Percentiles rank a stretch among this genome's conserved stretches.
These are phyloP conservation scores for Phasianus colchicus DNA, from an alignment of 2,113 vertebrate genomes.

Conservation along the genomic window DNA sequence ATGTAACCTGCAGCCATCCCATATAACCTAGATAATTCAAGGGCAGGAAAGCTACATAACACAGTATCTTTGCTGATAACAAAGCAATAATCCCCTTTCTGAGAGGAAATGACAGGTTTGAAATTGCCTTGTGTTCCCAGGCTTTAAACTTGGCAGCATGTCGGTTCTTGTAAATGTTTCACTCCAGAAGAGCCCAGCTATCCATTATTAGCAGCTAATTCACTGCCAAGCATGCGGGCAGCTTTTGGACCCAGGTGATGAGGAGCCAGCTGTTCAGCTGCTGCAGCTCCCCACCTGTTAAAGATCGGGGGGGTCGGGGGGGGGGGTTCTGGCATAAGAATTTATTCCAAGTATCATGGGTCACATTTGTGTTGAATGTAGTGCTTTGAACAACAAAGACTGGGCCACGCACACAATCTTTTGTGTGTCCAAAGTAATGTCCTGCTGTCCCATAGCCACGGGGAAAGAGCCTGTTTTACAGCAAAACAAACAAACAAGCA, in stretches of 20 bases:
- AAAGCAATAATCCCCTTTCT: conserved; percentile 62
- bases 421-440: not conserved
- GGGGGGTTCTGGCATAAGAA: not conserved
- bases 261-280: not conserved
- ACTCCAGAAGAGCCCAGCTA: conserved; percentile 32
- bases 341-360: not conserved
- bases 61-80: conserved; percentile 53
- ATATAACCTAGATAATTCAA: conserved; percentile 30
- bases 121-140: conserved; percentile 72
- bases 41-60: conserved; percentile 30
- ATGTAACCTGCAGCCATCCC: not conserved
- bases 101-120: conserved; percentile 72
- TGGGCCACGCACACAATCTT: not conserved
- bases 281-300: not conserved
- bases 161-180: conserved; percentile 57
- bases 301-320: not conserved
- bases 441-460: fast-evolving
- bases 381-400: not conserved
- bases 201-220: conserved; percentile 65
- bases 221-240: conserved; percentile 53
- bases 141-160: conserved; percentile 62
- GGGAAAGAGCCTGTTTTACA: not conserved
- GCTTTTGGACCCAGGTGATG: conserved; percentile 21
- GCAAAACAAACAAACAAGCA: not conserved
- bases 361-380: not conserved